These are phyloP conservation scores for Poeciliopsis retropinna DNA, from an alignment of 2,113 vertebrate genomes.

Conservation along the genomic window DNA sequence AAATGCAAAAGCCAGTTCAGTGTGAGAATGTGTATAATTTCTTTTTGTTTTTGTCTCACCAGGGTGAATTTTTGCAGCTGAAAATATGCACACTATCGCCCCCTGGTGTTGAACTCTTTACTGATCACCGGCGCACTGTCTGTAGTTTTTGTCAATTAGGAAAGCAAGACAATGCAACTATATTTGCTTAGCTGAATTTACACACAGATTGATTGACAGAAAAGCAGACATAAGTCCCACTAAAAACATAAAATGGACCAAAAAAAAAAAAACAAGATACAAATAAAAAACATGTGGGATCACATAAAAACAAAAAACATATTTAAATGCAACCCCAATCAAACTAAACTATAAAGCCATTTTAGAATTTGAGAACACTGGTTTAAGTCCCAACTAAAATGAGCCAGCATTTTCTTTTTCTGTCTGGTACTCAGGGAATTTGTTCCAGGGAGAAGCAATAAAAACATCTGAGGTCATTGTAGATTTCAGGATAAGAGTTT, in stretches of 20 bases:
- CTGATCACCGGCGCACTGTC: background rate
- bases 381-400: background rate
- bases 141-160: background rate
- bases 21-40: background rate
- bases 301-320: too few species aligned
- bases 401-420: background rate
- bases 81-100: constrained; percentile 38
- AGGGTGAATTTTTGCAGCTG: background rate
- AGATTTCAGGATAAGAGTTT: background rate
- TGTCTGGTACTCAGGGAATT: background rate
- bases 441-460: background rate
- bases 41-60: background rate
- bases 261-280: too few species aligned
- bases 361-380: background rate
- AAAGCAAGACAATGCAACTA: background rate
- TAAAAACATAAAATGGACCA: too few species aligned
- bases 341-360: background rate
- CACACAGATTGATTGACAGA: background rate
- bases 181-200: background rate
- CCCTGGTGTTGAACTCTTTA: constrained; percentile 42
- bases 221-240: background rate
- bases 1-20: background rate
- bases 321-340: background rate
- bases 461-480: background rate
- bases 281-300: too few species aligned